These are phyloP conservation scores for Hypsopygia costalis DNA, from an alignment of 2,888 invertebrate species.

Conservation along the genomic window DNA sequence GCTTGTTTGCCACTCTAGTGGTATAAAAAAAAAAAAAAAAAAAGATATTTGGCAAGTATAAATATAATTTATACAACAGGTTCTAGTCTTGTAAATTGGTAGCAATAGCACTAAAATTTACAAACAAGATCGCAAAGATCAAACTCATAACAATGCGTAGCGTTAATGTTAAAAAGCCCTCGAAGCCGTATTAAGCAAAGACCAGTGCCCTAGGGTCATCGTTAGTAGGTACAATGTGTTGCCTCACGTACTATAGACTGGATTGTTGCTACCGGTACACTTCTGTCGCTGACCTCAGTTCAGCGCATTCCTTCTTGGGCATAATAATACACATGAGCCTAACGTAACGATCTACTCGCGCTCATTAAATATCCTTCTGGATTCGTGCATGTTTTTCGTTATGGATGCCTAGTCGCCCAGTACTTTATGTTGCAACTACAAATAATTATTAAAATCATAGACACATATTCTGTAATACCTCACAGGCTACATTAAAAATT, in stretches of 20 bases:
- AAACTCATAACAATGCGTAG: conserved; percentile 3
- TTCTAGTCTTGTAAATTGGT: too few species aligned
- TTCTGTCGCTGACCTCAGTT: conserved; percentile 63
- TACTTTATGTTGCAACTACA: too few species aligned
- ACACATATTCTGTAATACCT: too few species aligned
- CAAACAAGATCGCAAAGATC: not conserved
- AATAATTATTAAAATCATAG: too few species aligned
- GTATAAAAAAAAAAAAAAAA: too few species aligned
- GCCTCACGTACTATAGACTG: conserved; percentile 28
- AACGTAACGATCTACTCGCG: conserved; percentile 64
- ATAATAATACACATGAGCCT: conserved; percentile 73
- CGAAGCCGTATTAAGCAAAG: conserved; percentile 10
- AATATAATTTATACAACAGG: too few species aligned
- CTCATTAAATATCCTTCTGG: conserved; percentile 64
- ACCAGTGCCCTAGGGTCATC: conserved; percentile 45
- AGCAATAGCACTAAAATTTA: too few species aligned
- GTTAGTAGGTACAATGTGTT: conserved; percentile 23
- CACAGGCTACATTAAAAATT: too few species aligned
- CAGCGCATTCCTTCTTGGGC: conserved; percentile 72
- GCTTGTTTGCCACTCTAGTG: too few species aligned
- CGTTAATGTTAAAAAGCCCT: conserved; percentile 11
- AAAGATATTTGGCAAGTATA: too few species aligned
- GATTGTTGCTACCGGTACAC: conserved; percentile 53
- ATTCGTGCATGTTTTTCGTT: conserved; percentile 42
- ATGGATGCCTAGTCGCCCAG: conserved; percentile 42